Conservation (phyloP, 1,140 invertebrate species). For the Amphibalanus amphitrite region DNA sequence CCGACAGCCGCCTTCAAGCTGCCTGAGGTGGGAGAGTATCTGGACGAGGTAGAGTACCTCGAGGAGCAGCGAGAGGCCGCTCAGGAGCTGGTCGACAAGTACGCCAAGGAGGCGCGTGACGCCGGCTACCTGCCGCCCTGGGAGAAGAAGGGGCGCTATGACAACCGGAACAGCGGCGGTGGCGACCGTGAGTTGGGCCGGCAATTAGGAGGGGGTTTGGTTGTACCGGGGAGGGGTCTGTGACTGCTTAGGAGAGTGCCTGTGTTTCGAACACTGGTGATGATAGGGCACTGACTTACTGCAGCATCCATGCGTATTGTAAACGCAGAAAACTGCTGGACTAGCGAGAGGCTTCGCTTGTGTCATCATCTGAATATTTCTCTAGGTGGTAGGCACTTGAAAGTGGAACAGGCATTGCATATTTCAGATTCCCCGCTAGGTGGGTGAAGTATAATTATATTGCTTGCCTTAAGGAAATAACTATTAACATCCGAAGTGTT, state of each 20-base stretch:
- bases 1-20: slow-evolving; percentile 49
- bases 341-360: no score
- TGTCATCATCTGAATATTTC: no score
- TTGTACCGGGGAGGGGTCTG: slow-evolving; percentile 8
- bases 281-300: no score
- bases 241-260: slow-evolving; percentile 1
- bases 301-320: no score
- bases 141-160: not conserved
- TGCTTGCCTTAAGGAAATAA: no score
- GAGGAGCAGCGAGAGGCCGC: slow-evolving; percentile 51
- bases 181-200: not conserved
- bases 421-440: no score
- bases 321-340: no score
- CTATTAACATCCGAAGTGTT: no score
- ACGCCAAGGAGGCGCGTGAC: slow-evolving; percentile 56
- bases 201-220: not conserved
- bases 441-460: no score
- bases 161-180: slow-evolving; percentile 4
- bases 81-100: slow-evolving; percentile 48
- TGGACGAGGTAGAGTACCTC: slow-evolving; percentile 51
- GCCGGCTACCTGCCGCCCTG: slow-evolving; percentile 31
- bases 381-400: no score
- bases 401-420: no score
- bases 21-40: slow-evolving; percentile 47
- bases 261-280: slow-evolving; percentile 5